Evolutionary conservation across 1,140 invertebrate species (phyloP), one percentile per base, ranked within the genome.

Genomic region (Akabosia matsudoensis): DNA sequence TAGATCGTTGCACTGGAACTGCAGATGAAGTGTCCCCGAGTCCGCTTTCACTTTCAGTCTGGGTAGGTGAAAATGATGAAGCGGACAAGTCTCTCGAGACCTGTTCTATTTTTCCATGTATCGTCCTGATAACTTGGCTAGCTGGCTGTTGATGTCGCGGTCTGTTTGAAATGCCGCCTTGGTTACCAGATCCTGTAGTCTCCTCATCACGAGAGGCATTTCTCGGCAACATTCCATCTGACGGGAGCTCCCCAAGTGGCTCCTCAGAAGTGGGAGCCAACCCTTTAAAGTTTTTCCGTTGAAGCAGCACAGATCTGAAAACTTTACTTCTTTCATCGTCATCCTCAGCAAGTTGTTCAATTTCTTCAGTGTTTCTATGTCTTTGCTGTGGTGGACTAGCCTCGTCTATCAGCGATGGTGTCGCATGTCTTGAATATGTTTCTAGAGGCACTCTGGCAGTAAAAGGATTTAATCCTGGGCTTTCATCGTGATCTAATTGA

Each of bases 271-370:
- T 45, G 37, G 61, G 61, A 30, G 24, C 3, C 10, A 28, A 4
- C 14, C 28, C 24, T 31, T 67, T 67, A 31, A 67, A 67, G n/a
- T 67, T 67, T 30, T 67, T 67, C 4, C 61, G 61, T 30, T 67
- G 61, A 31, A 13, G 61, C 28, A 67, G n/a, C 3, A 67, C 28
- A 30, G 61, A 30, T 22, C 61, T 67, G 30, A 67, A 67, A 30
- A 67, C 31, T 67, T 67, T 67, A 67, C 30, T 31, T 4, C 28
- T 28, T 7, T 31, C 61, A 31, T 31, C 30, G 28, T 67, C 61
- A 7, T 67, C 61, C 2, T 67, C 7, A 28, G n/a, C n/a, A n/a
- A n/a, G n/a, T n/a, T n/a, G n/a, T n/a, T n/a, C n/a, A n/a, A n/a
- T n/a, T n/a, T 67, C 61, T 30, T 67, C 61, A 67, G 28, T 30